Percentiles rank a stretch among this genome's conserved stretches.
Evolutionary conservation across 2,888 invertebrate species (phyloP).

Genomic region (Cheilosia vernalis): DNA sequence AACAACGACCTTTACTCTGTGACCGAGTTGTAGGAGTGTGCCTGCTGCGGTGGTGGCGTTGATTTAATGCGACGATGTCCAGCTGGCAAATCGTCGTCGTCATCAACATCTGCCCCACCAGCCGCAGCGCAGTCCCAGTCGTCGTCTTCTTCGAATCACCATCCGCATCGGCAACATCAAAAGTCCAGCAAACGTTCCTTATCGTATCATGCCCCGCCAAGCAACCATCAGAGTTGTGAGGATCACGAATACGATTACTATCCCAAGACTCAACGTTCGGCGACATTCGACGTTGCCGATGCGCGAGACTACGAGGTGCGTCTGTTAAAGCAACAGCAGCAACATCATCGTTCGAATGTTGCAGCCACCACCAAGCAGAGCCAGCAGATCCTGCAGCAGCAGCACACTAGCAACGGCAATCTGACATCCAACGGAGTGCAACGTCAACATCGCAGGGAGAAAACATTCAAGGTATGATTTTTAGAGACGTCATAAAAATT

Average conservation of each 20-base stretch:
- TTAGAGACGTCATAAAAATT: constrained; percentile 84
- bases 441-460: constrained; percentile 82
- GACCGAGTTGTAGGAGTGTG: constrained; percentile 87
- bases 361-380: constrained; percentile 74
- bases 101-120: constrained; percentile 77
- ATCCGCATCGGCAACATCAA: constrained; percentile 74
- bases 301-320: constrained; percentile 81
- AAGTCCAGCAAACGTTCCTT: constrained; percentile 75
- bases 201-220: constrained; percentile 73
- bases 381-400: constrained; percentile 70
- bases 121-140: constrained; percentile 76
- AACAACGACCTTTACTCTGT: constrained; percentile 89
- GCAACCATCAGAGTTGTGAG: constrained; percentile 77
- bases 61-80: constrained; percentile 82
- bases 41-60: constrained; percentile 84
- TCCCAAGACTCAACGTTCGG: constrained; percentile 80
- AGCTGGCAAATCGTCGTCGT: constrained; percentile 76
- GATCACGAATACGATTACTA: constrained; percentile 82
- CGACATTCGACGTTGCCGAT: constrained; percentile 82
- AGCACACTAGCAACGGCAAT: constrained; percentile 70
- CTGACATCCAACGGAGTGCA: constrained; percentile 76
- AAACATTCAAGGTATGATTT: constrained; percentile 84
- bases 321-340: constrained; percentile 81
- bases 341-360: constrained; percentile 78
- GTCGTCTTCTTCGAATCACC: constrained; percentile 58